A percentile compares a stretch with the other conserved stretches of the same genome.
phyloP scores from a whole-genome alignment of 2,113 vertebrate genomes.

The Tringa solitaria region DNA sequence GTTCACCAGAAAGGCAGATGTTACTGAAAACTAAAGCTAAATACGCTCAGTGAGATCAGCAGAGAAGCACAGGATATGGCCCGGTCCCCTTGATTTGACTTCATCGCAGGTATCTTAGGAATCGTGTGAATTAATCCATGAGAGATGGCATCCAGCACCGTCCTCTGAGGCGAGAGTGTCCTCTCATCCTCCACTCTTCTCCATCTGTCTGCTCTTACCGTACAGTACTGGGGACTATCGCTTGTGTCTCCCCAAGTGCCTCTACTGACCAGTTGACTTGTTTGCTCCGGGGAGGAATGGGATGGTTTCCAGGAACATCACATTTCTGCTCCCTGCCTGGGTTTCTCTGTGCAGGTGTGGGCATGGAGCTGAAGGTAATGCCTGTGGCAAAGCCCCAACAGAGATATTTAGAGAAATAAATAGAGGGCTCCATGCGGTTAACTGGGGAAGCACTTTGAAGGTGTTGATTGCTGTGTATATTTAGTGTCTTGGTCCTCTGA shows the following conservation, averaged over 20 bases:
- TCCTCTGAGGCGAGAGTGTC: not conserved
- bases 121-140: not conserved
- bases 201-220: not conserved
- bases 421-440: not conserved
- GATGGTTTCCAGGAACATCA: not conserved
- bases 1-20: not conserved
- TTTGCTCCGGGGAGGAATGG: not conserved
- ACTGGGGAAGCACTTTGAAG: not conserved
- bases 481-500: not conserved
- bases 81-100: not conserved
- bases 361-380: not conserved
- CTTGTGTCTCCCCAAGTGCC: not conserved
- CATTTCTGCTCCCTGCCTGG: not conserved
- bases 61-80: not conserved
- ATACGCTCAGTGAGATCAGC: not conserved
- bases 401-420: not conserved
- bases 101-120: not conserved
- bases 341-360: not conserved
- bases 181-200: not conserved
- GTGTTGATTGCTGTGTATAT: not conserved
- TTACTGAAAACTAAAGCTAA: not conserved
- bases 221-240: rapidly evolving
- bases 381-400: not conserved
- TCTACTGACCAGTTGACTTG: not conserved
- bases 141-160: not conserved